Evolutionary conservation across 30 jellyfish, hydroid and myxozoan species (phyloP), one percentile per base, ranked within the genome.

Genomic region (Aurelia sp.): DNA sequence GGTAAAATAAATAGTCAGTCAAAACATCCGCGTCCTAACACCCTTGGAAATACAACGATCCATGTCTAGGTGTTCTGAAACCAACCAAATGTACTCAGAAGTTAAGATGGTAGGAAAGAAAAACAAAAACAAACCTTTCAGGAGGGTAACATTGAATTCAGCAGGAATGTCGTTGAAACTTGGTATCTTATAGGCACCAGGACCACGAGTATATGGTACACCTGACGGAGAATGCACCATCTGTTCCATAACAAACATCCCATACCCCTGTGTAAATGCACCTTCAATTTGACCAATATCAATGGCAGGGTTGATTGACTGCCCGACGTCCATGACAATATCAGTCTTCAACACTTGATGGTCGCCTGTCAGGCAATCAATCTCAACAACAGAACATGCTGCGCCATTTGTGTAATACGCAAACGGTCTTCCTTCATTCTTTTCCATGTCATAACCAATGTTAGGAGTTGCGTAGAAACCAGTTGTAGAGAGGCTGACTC

Each of bases 161-260:
- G 78, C 71, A 6, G 89, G 89, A 15, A 78, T 64, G 19, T 78
- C 80, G 38, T 55, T 84, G 53, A 83, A 83, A 13, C 80, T 18
- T 15, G 92, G 92, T 10, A 83, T 83, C 83, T 83, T 83, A 67
- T 83, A 83, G 7, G 92, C 86, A 19, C 92, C 92, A 44, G 92
- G 92, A 16, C 92, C 92, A n/a, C 92, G 84, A 40, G 92, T 70
- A 8, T 68, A 71, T 17, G 79, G 86, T 0, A 59, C 80, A 20
- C 92, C 92, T 3, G 86, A 69, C 10, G 92, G 92, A 11, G 92
- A 83, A 31, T 83, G 90, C 16, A 80, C 57, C 81, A 80, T 65
- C 47, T 80, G 90, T 53, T 80, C 90, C 90, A 80, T 80, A 21
- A 83, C 92, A 47, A 83, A 83, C 72, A 83, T 0, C 4, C 92